These are phyloP conservation scores for Dermolepida albohirtum DNA, from an alignment of 2,888 invertebrate species.

Conservation along the genomic window DNA sequence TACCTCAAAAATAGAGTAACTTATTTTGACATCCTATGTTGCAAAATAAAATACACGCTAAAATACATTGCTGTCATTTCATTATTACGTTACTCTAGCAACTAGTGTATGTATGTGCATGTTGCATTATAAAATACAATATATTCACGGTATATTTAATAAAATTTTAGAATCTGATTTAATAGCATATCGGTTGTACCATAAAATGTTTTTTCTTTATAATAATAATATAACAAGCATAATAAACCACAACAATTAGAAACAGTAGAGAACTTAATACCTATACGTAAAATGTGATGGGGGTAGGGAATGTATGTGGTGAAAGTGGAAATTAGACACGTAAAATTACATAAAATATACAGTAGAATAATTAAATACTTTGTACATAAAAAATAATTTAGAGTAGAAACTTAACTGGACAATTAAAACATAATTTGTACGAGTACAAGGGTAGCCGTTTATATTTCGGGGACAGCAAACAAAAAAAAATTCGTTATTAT, in stretches of 20 bases:
- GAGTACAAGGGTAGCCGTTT: no score
- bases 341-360: conserved; percentile 58
- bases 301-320: conserved; percentile 15
- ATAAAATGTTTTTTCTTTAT: conserved; percentile 28
- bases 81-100: no score
- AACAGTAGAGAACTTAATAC: conserved; percentile 17
- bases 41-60: no score
- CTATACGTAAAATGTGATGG: conserved; percentile 26
- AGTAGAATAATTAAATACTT: conserved; percentile 66
- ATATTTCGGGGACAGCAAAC: no score
- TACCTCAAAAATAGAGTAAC: no score
- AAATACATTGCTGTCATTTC: no score
- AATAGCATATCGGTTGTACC: conserved; percentile 42
- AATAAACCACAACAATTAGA: conserved; percentile 38
- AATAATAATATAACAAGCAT: conserved; percentile 36
- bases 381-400: conserved; percentile 63
- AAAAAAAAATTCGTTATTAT: no score
- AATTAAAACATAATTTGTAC: conserved; percentile 39
- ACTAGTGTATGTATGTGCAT: no score
- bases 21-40: no score
- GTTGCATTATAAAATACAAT: no score
- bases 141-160: conserved; percentile 40
- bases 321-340: conserved; percentile 34
- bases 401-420: conserved; percentile 51
- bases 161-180: conserved; percentile 41